Evolutionary conservation across 1,140 invertebrate species (phyloP).

Genomic region (Drosophila nigrodunni): DNA sequence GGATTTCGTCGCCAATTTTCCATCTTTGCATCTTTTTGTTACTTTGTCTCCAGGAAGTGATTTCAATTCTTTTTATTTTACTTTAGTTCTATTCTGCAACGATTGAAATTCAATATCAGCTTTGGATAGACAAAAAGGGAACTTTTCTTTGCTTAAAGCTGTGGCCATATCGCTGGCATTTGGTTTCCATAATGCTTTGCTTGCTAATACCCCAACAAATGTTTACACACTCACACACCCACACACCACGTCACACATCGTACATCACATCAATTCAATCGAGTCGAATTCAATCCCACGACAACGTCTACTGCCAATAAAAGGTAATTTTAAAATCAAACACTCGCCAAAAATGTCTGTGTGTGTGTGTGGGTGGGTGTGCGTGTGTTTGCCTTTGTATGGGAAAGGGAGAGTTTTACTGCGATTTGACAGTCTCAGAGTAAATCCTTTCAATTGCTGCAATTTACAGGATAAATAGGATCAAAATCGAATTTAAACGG

Average conservation of each 20-base stretch:
- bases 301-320: conserved; percentile 29
- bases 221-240: conserved; percentile 48
- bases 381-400: no score
- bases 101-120: conserved; percentile 76
- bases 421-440: conserved; percentile 33
- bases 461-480: conserved; percentile 84
- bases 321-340: conserved; percentile 82
- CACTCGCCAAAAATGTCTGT: conserved; percentile 45
- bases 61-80: conserved; percentile 26
- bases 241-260: conserved; percentile 31
- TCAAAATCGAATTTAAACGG: conserved; percentile 84
- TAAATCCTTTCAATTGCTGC: conserved; percentile 84
- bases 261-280: conserved; percentile 7
- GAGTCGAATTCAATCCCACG: conserved; percentile 28
- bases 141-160: conserved; percentile 56
- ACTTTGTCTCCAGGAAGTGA: conserved; percentile 63
- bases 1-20: conserved; percentile 55
- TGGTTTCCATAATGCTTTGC: conserved; percentile 18
- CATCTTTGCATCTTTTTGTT: conserved; percentile 46
- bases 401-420: background rate
- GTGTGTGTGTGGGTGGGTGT: background rate
- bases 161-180: conserved; percentile 28
- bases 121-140: conserved; percentile 1
- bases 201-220: conserved; percentile 57
- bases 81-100: conserved; percentile 43